Conservation (phyloP, 2,113 vertebrate species). For the Leptocoma aspasia region DNA sequence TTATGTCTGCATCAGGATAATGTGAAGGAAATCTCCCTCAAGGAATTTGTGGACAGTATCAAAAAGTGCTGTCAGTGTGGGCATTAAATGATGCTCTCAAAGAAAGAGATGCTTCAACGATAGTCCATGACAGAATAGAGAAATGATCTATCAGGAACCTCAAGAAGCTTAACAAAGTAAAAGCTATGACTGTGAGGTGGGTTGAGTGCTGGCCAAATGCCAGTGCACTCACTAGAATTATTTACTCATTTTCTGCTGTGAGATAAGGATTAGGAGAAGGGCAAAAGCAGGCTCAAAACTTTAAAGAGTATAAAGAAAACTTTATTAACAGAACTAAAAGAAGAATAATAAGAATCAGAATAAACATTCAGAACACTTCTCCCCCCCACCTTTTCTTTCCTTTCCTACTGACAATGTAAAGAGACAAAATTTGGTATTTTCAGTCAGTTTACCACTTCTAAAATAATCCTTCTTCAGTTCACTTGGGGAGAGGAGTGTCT, state of each 20-base stretch:
- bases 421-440: neutral
- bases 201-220: fast-evolving
- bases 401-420: neutral
- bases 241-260: neutral
- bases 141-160: neutral
- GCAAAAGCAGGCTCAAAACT: neutral
- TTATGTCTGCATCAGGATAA: neutral
- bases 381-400: neutral
- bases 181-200: neutral
- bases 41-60: neutral
- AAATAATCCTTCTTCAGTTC: neutral
- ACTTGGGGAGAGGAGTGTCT: neutral
- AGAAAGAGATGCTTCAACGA: fast-evolving
- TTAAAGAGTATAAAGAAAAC: neutral
- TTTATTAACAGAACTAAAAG: neutral
- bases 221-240: neutral
- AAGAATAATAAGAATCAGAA: neutral
- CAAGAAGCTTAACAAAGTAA: neutral
- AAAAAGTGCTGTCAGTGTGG: neutral
- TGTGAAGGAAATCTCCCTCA: neutral
- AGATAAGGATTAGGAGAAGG: neutral
- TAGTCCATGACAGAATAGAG: neutral
- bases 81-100: neutral
- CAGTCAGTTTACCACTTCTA: neutral
- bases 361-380: neutral